Conservation (phyloP, 2,113 vertebrate species). For the Planiliza haematocheilus region DNA sequence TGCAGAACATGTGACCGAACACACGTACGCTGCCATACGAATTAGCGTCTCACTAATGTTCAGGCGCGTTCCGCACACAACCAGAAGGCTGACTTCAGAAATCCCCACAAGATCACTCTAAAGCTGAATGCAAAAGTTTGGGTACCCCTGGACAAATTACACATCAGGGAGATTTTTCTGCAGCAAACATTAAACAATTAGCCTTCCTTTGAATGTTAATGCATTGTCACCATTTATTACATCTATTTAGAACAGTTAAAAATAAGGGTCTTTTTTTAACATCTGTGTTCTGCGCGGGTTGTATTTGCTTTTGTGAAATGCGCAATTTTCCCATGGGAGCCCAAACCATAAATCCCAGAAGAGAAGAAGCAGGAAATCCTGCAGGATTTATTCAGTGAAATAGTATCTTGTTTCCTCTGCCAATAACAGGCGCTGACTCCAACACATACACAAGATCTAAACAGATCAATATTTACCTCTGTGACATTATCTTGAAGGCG, state of each 20-base stretch:
- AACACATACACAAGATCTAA: constrained; percentile 48
- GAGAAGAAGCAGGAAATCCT: constrained; percentile 44
- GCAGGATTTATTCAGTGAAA: constrained; percentile 57
- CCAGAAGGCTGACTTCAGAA: constrained; percentile 33
- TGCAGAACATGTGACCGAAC: not conserved
- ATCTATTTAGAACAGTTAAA: not conserved
- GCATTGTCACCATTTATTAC: too few relatives aligned
- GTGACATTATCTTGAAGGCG: constrained; percentile 96
- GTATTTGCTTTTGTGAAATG: constrained; percentile 6
- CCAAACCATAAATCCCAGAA: constrained; percentile 17
- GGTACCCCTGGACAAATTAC: not conserved
- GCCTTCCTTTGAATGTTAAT: not conserved
- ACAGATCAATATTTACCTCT: constrained; percentile 84
- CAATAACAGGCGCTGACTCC: constrained; percentile 46
- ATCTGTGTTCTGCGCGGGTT: constrained; percentile 1
- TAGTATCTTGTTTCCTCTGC: constrained; percentile 45
- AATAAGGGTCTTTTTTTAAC: not conserved
- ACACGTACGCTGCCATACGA: not conserved
- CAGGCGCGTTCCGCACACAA: constrained; percentile 3
- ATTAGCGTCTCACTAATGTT: constrained; percentile 20
- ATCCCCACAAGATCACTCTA: constrained; percentile 15
- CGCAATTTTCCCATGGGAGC: not conserved
- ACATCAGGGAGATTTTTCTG: not conserved
- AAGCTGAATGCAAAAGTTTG: not conserved
- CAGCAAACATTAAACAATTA: not conserved